phyloP scores from a whole-genome alignment of 1,140 invertebrate genomes.

The Globodera ellingtonae region DNA sequence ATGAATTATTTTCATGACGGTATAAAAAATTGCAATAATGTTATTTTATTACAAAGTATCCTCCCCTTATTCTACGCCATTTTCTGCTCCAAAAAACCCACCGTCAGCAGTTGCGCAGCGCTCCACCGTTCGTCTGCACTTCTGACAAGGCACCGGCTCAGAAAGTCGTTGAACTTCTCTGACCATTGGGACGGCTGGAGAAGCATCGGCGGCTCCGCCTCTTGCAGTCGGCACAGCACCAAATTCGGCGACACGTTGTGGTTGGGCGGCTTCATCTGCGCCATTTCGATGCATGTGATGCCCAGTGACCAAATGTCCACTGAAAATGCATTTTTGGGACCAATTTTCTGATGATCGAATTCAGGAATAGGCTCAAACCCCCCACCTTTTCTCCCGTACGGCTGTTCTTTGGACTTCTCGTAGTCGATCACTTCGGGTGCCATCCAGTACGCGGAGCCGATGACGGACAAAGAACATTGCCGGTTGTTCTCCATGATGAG shows the following conservation, averaged over 20 bases:
- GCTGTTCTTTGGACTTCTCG: slow-evolving; percentile 96
- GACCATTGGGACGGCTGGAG: slow-evolving; percentile 78
- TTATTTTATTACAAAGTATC: too few relatives aligned
- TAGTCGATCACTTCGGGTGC: slow-evolving; percentile 97
- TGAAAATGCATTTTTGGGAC: slow-evolving; percentile 69
- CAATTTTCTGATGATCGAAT: too few relatives aligned
- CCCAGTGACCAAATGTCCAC: slow-evolving; percentile 96
- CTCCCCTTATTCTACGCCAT: not conserved
- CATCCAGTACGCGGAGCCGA: slow-evolving; percentile 90
- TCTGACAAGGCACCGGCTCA: slow-evolving; percentile 86
- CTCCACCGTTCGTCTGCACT: slow-evolving; percentile 78
- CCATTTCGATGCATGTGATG: slow-evolving; percentile 96
- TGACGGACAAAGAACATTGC: slow-evolving; percentile 91
- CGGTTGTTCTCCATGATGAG: slow-evolving; percentile 94
- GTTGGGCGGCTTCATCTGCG: slow-evolving; percentile 98
- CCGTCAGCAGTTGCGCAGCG: slow-evolving; percentile 50
- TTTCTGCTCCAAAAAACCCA: slow-evolving; percentile 19
- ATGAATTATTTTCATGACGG: too few relatives aligned
- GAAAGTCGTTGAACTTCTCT: slow-evolving; percentile 85
- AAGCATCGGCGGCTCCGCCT: slow-evolving; percentile 90
- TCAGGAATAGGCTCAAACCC: slow-evolving; percentile 64
- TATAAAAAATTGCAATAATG: too few relatives aligned
- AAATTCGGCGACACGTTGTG: slow-evolving; percentile 97
- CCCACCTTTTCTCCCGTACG: slow-evolving; percentile 80
- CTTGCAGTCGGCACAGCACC: slow-evolving; percentile 93